Evolutionary conservation across 2,888 invertebrate species (phyloP).

Genomic region (Drosophila bunnanda): DNA sequence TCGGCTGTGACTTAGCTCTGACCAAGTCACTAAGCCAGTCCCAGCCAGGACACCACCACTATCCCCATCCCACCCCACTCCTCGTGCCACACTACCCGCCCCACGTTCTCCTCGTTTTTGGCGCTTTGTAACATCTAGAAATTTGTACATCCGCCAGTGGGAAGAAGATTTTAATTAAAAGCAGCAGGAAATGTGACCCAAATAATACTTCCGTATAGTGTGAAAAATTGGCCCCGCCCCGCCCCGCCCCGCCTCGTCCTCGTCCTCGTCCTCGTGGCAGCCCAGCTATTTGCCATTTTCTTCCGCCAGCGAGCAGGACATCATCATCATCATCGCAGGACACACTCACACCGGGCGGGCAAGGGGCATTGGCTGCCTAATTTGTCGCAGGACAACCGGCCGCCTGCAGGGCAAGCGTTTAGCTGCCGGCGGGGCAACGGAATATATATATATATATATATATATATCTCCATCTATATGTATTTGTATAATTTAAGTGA

Average conservation of each 20-base stretch:
- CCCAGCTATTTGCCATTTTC: slow-evolving; percentile 27
- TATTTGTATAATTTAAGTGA: slow-evolving; percentile 36
- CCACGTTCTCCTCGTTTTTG: slow-evolving; percentile 48
- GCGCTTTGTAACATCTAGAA: slow-evolving; percentile 67
- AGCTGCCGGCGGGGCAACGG: slow-evolving; percentile 30
- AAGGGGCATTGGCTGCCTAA: slow-evolving; percentile 52
- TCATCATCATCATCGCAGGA: slow-evolving; percentile 3
- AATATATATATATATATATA: slow-evolving; percentile 5
- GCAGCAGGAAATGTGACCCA: slow-evolving; percentile 80
- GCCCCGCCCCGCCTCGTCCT: too few species aligned
- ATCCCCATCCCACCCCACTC: neutral
- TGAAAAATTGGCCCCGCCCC: slow-evolving; percentile 66
- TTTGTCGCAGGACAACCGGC: slow-evolving; percentile 49
- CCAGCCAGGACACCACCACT: slow-evolving; percentile 26
- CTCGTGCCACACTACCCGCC: slow-evolving; percentile 1
- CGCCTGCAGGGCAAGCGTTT: slow-evolving; percentile 34
- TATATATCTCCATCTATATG: slow-evolving; percentile 1
- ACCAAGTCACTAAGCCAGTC: slow-evolving; percentile 61
- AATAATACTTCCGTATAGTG: slow-evolving; percentile 80
- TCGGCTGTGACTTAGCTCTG: slow-evolving; percentile 54
- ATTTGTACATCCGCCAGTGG: slow-evolving; percentile 73
- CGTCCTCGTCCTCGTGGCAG: slow-evolving; percentile 25
- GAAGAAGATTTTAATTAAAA: slow-evolving; percentile 77
- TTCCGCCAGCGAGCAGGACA: slow-evolving; percentile 7
- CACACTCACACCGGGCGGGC: slow-evolving; percentile 3